Base-by-base conservation (phyloP, 2,797 vertebrate species). In the Rhodeus uyekii region DNA sequence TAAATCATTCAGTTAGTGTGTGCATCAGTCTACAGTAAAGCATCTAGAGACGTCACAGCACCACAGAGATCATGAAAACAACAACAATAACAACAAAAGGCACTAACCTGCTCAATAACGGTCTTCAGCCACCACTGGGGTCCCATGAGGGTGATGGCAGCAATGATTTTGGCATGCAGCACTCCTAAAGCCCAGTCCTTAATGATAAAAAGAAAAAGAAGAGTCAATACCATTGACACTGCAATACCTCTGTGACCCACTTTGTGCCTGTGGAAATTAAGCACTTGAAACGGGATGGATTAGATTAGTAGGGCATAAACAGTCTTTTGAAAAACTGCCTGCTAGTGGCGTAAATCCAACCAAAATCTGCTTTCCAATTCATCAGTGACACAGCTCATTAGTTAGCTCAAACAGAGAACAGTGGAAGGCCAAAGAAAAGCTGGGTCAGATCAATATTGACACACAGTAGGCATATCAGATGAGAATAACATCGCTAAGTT, bases 41-140 rank as follows among this genome's bases (percentile, higher is more conserved):
- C 42, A 46, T 46, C 14, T 18, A 18, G 16, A 46, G 44, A 18
- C 4, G 4, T 55, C 42, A 75, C 36, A 44, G 50, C 72, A 22
- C 36, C 9, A 60, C 3, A 16, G 34, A 74, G 58, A 53, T 50
- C 10, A 24, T 29, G 46, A 53, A 65, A 9, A 53, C n/a, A n/a
- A n/a, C n/a, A n/a, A n/a, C n/a, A n/a, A n/a, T n/a, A n/a, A n/a
- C n/a, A 80, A 72, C 19, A 4, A 61, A 6, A 42, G 79, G 8
- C 22, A 78, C 93, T 86, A 89, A 98, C 98, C 97, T 99, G 98
- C 90, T 99, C 98, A 78, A 99, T 99, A 73, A 99, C 97, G 0
- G 96, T 97, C 94, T 99, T 99, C 80, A 99, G 90, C 97, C 97
- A 98, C 97, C 97, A 99, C 91, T 99, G 98, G 84, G 98, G 98